Evolutionary conservation across 1,140 invertebrate species (phyloP).

Genomic region (Penaeus vannamei): DNA sequence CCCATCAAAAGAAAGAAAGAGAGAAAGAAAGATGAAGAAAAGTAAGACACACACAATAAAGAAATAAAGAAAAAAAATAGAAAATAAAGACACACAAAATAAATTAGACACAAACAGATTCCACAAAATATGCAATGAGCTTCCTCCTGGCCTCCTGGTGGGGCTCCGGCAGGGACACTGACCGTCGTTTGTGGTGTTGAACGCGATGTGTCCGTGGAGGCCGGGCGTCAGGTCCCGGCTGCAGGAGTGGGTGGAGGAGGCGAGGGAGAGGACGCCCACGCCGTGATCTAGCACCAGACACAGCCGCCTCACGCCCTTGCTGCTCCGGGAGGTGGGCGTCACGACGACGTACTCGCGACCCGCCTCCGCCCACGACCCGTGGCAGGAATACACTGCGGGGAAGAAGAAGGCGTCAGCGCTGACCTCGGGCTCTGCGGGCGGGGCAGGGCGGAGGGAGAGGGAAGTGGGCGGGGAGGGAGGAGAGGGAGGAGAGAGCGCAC

Average conservation of each 20-base stretch:
- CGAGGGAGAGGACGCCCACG: slow-evolving; percentile 55
- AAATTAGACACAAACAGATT: neutral
- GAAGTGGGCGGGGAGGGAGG: too few relatives aligned
- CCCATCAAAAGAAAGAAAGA: neutral
- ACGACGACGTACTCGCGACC: slow-evolving; percentile 66
- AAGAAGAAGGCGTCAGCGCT: neutral
- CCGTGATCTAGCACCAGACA: slow-evolving; percentile 64
- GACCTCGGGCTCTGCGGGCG: too few relatives aligned
- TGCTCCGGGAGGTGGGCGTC: slow-evolving; percentile 65
- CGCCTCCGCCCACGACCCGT: slow-evolving; percentile 78
- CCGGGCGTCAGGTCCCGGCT: slow-evolving; percentile 60
- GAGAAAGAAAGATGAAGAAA: neutral
- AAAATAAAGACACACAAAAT: neutral
- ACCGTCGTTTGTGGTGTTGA: slow-evolving; percentile 64
- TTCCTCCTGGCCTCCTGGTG: too few relatives aligned
- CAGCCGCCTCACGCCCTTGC: slow-evolving; percentile 63
- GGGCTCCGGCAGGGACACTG: neutral
- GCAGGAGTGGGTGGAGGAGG: slow-evolving; percentile 65
- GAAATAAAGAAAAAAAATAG: neutral
- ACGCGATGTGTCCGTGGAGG: slow-evolving; percentile 60
- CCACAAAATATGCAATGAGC: neutral
- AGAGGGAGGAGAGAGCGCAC: too few relatives aligned
- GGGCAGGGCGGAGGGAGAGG: too few relatives aligned
- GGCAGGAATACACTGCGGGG: slow-evolving; percentile 86
- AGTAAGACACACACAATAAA: neutral